Evolutionary conservation across 2,797 vertebrate genomes (phyloP).

Genomic region (Hemitrygon akajei): DNA sequence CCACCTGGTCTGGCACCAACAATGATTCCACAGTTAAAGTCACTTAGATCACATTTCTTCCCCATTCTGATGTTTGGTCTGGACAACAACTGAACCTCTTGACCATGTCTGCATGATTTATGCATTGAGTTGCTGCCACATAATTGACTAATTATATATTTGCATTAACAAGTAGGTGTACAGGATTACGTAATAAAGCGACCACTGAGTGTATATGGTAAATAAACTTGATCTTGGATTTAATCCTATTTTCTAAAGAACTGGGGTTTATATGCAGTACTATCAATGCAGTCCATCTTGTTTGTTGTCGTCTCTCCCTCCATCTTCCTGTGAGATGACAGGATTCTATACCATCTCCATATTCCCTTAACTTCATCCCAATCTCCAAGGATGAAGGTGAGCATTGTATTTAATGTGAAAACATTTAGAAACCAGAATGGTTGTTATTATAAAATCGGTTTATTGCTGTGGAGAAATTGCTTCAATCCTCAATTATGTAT

Average conservation of each 20-base stretch:
- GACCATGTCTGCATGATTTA: too few species aligned
- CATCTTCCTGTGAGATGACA: background rate
- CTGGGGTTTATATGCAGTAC: too few species aligned
- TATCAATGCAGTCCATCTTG: background rate
- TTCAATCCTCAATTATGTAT: background rate
- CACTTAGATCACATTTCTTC: too few species aligned
- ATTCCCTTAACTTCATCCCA: background rate
- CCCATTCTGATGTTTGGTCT: too few species aligned
- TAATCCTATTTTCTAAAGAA: background rate
- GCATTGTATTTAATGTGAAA: background rate
- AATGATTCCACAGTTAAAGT: too few species aligned
- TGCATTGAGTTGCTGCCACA: too few species aligned
- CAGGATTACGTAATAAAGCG: too few species aligned
- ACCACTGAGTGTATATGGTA: background rate
- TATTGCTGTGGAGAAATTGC: background rate
- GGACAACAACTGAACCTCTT: too few species aligned
- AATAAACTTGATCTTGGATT: background rate
- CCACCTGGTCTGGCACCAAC: too few species aligned
- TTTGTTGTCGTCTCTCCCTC: background rate
- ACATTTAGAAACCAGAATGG: background rate
- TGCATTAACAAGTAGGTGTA: too few species aligned
- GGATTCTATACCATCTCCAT: too few species aligned
- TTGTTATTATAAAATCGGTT: conserved; percentile 11
- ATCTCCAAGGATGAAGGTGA: background rate
- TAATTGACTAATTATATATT: too few species aligned